Percentiles rank a stretch among this genome's conserved stretches.
These are phyloP conservation scores for Bombylius major DNA, from an alignment of 2,888 invertebrate genomes.

Conservation along the genomic window DNA sequence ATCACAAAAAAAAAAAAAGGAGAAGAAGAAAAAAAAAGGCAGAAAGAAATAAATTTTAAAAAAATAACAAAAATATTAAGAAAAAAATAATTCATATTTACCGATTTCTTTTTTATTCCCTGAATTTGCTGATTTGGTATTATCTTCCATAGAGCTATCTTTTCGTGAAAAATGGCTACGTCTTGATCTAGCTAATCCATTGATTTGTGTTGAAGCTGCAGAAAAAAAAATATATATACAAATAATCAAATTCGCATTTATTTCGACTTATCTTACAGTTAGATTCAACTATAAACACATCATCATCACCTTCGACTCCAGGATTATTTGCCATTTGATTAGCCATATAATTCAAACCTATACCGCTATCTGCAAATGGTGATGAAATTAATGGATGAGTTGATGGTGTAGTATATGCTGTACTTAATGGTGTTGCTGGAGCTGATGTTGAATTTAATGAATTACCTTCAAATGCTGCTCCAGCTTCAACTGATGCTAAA, in stretches of 20 bases:
- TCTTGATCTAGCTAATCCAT: slow-evolving; percentile 34
- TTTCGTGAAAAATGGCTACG: slow-evolving; percentile 37
- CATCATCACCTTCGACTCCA: slow-evolving; percentile 32
- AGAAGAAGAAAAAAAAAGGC: background rate
- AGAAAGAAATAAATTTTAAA: background rate
- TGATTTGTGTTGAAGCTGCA: slow-evolving; percentile 13
- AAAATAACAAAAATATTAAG: background rate
- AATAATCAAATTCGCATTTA: too few species aligned
- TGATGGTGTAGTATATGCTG: slow-evolving; percentile 18
- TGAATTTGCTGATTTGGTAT: slow-evolving; percentile 14
- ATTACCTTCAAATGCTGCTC: slow-evolving; percentile 32
- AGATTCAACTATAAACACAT: slow-evolving; percentile 28
- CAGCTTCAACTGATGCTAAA: slow-evolving; percentile 35
- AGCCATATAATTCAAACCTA: slow-evolving; percentile 33
- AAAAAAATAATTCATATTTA: background rate
- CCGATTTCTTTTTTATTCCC: slow-evolving; percentile 10
- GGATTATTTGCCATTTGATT: slow-evolving; percentile 17
- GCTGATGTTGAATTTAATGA: slow-evolving; percentile 30
- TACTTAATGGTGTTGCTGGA: slow-evolving; percentile 25
- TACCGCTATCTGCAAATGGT: slow-evolving; percentile 34
- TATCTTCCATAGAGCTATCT: slow-evolving; percentile 32
- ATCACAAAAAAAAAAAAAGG: background rate
- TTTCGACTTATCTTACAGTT: slow-evolving; percentile 13
- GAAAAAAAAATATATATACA: too few species aligned
- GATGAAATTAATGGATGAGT: slow-evolving; percentile 16